A percentile compares a stretch with the other conserved stretches of the same genome.
phyloP scores from a whole-genome alignment of 2,113 vertebrate species.

The Glareola pratincola region DNA sequence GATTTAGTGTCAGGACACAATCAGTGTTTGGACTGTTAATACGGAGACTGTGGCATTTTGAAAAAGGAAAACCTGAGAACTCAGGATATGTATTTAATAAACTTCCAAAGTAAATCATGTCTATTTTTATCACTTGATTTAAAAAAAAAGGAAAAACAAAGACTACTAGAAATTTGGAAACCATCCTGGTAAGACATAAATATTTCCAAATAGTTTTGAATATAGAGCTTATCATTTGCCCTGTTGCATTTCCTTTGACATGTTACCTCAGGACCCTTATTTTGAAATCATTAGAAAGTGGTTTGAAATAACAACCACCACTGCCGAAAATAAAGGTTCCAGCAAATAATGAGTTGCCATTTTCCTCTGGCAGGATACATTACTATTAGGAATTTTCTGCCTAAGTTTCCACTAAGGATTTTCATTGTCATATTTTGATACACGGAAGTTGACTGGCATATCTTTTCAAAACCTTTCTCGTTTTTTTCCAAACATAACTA shows the following conservation, averaged over 20 bases:
- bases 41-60: neutral
- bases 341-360: conserved; percentile 27
- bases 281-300: neutral
- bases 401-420: conserved; percentile 9
- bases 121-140: neutral
- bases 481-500: conserved; percentile 55
- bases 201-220: neutral
- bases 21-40: neutral
- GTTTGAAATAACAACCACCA: conserved; percentile 15
- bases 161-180: neutral
- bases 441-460: conserved; percentile 52
- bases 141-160: neutral
- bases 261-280: neutral
- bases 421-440: conserved; percentile 34
- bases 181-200: neutral
- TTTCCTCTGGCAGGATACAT: neutral
- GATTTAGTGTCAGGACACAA: conserved; percentile 28
- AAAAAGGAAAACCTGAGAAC: neutral
- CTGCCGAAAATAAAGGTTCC: neutral
- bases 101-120: neutral
- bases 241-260: neutral
- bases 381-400: conserved; percentile 39
- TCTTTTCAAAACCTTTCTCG: conserved; percentile 61
- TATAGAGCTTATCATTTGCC: neutral
- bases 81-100: neutral